These are phyloP conservation scores for Dynastes tityus DNA, from an alignment of 2,888 invertebrate genomes.

Conservation along the genomic window DNA sequence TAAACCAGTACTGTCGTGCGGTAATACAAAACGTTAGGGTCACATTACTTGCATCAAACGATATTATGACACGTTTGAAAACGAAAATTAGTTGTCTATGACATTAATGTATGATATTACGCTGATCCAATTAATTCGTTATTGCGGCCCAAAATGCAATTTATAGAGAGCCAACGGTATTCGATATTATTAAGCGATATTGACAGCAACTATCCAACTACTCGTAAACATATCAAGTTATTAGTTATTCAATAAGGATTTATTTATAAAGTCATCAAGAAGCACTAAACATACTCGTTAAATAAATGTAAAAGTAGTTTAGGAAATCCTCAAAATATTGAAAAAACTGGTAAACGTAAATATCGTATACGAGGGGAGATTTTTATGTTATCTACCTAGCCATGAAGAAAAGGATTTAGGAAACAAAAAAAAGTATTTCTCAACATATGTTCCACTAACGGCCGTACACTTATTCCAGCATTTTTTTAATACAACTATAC, in stretches of 20 bases:
- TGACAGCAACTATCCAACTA: background rate
- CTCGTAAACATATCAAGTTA: background rate
- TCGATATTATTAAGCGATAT: background rate
- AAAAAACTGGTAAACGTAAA: too few species aligned
- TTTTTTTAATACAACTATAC: too few species aligned
- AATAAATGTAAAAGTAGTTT: too few species aligned
- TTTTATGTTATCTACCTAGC: too few species aligned
- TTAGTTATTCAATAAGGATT: background rate
- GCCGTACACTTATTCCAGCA: too few species aligned
- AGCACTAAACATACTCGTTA: background rate
- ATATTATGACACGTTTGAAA: background rate
- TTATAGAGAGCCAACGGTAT: background rate
- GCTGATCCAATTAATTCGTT: background rate
- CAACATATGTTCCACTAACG: too few species aligned
- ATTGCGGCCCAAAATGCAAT: background rate
- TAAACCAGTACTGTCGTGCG: background rate
- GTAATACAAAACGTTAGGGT: background rate
- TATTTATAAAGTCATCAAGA: background rate
- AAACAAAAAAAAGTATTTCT: too few species aligned
- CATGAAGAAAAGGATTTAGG: too few species aligned
- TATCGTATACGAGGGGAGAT: too few species aligned
- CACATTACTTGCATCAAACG: background rate
- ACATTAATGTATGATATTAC: background rate
- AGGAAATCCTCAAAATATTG: too few species aligned
- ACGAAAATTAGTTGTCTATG: conserved; percentile 1